Evolutionary conservation across 2,888 invertebrate species (phyloP), one percentile per base, ranked within the genome.

Genomic region (Mesochorus sp.): DNA sequence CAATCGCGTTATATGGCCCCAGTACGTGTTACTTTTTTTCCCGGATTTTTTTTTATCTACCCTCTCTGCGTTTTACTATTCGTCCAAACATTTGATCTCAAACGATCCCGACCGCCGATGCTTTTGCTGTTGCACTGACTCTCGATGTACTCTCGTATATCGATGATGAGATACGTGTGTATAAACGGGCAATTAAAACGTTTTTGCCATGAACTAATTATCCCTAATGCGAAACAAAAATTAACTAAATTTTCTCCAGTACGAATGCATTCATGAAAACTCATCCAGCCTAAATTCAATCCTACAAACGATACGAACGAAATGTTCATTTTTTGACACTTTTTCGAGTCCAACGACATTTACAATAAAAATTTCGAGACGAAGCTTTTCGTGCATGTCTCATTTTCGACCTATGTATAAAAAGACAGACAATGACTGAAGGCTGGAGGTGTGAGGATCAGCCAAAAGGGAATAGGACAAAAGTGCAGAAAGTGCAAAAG

Each of bases 401-500:
- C 14, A 24, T 24, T 64, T 39, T 26, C 31, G 17, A 28, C 12
- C 10, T 34, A n/a, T n/a, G 28, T 17, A 17, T 44, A 28, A 34
- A 53, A 61, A 53, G 37, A 24, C 28, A 28, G 21, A 70, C 68
- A 62, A 76, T 62, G 14, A 31, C 47, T 8, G 3, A 28, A 49
- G 21, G 28, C 6, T 47, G 47, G 64, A 34, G 26, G 12, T 0
- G 31, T 12, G 21, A 34, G 44, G 24, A 19, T 51, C 37, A 39
- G 24, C 5, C 34, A 37, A 37, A 47, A 62, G 26, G 49, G 51
- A 51, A 21, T n/a, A 17, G 8, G 51, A 37, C 37, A 70, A 76
- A 68, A 68, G 62, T 68, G 68, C 68, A 62, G 19, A 12, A 44
- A 75, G 68, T 64, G 39, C 62, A 64, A 68, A 75, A 75, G 75